A percentile compares a stretch with the other conserved stretches of the same genome.
Conservation (phyloP, 2,797 vertebrate species). For the Pogoniulus pusillus region DNA sequence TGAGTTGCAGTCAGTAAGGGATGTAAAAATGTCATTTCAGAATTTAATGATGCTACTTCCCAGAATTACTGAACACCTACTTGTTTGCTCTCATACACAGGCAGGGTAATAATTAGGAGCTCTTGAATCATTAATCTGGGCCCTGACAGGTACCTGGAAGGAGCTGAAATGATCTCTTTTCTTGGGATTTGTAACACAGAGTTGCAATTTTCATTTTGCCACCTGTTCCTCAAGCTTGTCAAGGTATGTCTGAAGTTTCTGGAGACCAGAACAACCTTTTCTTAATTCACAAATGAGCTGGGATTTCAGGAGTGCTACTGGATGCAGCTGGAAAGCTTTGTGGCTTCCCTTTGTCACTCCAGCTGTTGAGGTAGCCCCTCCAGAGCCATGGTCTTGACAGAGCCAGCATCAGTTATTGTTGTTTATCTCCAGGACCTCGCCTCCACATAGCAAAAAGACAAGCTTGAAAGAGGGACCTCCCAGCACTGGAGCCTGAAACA, state of each 20-base stretch:
- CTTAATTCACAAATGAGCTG: background rate
- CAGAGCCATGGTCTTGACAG: background rate
- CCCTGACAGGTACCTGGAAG: background rate
- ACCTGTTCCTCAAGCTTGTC: background rate
- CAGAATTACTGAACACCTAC: conserved; percentile 28
- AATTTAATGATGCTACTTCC: conserved; percentile 44
- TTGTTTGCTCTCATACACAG: conserved; percentile 45
- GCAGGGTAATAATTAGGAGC: conserved; percentile 40
- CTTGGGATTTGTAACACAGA: conserved; percentile 13
- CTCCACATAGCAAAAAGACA: background rate
- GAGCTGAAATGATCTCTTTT: conserved; percentile 9
- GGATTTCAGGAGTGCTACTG: background rate
- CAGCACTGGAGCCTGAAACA: background rate
- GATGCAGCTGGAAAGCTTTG: background rate
- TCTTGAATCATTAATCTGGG: conserved; percentile 48
- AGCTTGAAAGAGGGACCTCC: background rate
- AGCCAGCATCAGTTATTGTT: background rate
- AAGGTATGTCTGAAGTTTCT: background rate
- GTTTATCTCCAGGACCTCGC: background rate
- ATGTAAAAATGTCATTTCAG: conserved; percentile 31
- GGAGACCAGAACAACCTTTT: background rate
- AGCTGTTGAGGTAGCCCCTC: background rate
- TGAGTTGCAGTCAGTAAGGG: background rate
- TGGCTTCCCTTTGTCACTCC: background rate
- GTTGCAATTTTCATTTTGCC: background rate